Evolutionary conservation across 2,797 vertebrate species (phyloP).

Genomic region (Muscicapa comitata): DNA sequence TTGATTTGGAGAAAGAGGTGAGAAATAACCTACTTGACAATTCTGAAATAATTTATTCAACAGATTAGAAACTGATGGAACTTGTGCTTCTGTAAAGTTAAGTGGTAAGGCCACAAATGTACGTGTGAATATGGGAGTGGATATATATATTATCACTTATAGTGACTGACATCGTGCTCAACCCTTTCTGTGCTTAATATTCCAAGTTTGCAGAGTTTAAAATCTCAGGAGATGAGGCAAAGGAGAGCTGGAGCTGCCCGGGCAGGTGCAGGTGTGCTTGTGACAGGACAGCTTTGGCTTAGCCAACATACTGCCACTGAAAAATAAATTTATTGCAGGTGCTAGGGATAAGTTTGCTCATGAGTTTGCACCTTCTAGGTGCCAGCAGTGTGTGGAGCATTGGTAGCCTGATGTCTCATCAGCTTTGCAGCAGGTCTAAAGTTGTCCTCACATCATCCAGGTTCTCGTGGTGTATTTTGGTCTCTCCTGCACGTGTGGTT

Average conservation of each 20-base stretch:
- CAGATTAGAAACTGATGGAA: constrained; percentile 10
- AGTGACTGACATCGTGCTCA: background rate
- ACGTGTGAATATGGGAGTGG: background rate
- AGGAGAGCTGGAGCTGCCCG: background rate
- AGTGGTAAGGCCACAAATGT: background rate
- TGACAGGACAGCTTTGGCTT: background rate
- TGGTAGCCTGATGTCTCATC: background rate
- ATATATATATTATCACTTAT: background rate
- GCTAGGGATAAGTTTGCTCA: too few species aligned
- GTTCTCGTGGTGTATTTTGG: rapidly evolving
- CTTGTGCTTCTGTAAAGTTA: background rate
- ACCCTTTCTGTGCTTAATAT: background rate
- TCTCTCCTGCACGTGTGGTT: rapidly evolving
- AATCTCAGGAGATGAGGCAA: background rate
- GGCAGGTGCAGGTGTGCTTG: background rate
- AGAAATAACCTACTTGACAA: constrained; percentile 50
- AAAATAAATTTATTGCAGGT: background rate
- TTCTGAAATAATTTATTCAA: constrained; percentile 41
- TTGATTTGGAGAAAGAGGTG: constrained; percentile 15
- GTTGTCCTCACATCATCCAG: rapidly evolving
- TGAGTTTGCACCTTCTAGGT: too few species aligned
- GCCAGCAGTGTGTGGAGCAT: background rate
- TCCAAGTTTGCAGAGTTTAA: background rate
- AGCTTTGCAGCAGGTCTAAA: background rate
- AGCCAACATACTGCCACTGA: rapidly evolving